Evolutionary conservation across 2,797 vertebrate genomes (phyloP).

Genomic region (Thunnus albacares): DNA sequence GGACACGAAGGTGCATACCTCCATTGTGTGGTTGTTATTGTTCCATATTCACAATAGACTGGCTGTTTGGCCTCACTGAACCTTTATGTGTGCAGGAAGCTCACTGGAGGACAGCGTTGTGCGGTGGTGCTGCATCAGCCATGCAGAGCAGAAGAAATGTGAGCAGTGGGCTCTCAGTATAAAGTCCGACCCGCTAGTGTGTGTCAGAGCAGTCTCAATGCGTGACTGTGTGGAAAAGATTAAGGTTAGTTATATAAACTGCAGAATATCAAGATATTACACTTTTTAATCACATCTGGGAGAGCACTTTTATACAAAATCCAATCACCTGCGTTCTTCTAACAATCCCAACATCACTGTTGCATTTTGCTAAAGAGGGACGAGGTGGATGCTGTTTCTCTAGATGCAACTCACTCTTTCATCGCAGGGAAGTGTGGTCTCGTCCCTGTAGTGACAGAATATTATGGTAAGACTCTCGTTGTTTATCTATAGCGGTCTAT

Average conservation of each 20-base stretch:
- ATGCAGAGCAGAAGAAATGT: constrained; percentile 91
- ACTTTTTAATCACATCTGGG: background rate
- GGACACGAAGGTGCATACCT: constrained; percentile 91
- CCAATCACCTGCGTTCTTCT: background rate
- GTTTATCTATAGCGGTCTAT: background rate
- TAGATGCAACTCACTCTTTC: constrained; percentile 92
- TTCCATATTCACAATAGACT: background rate
- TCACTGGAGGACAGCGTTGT: constrained; percentile 93
- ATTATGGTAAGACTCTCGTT: constrained; percentile 87
- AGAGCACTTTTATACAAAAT: background rate
- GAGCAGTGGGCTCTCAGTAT: constrained; percentile 93
- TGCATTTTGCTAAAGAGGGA: constrained; percentile 84
- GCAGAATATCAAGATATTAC: background rate
- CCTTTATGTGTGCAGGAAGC: constrained; percentile 84
- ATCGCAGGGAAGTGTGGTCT: constrained; percentile 92
- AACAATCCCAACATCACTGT: constrained; percentile 32
- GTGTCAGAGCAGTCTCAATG: constrained; percentile 89
- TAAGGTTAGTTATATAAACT: constrained; percentile 82
- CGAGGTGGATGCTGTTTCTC: constrained; percentile 91
- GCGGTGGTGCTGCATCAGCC: constrained; percentile 95
- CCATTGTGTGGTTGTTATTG: constrained; percentile 5
- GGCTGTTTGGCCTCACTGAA: background rate
- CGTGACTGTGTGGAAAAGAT: constrained; percentile 92
- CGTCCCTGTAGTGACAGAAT: constrained; percentile 91
- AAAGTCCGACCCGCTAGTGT: constrained; percentile 91